A percentile compares a stretch with the other conserved stretches of the same genome.
Conservation (phyloP, 2,797 vertebrate genomes). For the Pantherophis alleghaniensis region DNA sequence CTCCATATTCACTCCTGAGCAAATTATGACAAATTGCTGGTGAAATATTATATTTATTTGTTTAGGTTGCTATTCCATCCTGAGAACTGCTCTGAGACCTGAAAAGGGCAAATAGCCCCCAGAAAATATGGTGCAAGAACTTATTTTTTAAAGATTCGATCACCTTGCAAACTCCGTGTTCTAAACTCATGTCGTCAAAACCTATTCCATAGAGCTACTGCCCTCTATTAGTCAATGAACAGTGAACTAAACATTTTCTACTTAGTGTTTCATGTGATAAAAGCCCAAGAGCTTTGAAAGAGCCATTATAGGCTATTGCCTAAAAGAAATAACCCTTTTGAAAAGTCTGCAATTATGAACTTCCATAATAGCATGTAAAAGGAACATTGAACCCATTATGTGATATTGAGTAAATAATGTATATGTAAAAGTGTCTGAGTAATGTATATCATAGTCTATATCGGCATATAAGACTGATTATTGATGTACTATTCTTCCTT, state of each 20-base stretch:
- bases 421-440: conserved; percentile 74
- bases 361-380: conserved; percentile 70
- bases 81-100: conserved; percentile 29
- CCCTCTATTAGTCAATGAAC: conserved; percentile 71
- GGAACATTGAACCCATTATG: conserved; percentile 72
- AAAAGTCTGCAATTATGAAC: conserved; percentile 75
- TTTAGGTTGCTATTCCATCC: neutral
- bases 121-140: conserved; percentile 56
- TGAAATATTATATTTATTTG: neutral
- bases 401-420: conserved; percentile 77
- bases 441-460: conserved; percentile 71
- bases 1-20: neutral
- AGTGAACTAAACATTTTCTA: conserved; percentile 73
- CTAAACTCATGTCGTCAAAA: conserved; percentile 53
- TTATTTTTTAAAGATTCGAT: conserved; percentile 50
- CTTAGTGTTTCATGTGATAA: conserved; percentile 72
- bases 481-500: conserved; percentile 66
- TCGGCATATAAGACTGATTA: conserved; percentile 65
- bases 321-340: conserved; percentile 71
- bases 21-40: neutral
- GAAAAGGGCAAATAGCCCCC: conserved; percentile 57
- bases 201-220: conserved; percentile 64
- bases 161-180: neutral
- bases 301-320: conserved; percentile 71
- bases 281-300: conserved; percentile 74